These are phyloP conservation scores for Ladona fulva DNA, from an alignment of 1,140 invertebrate species.

Conservation along the genomic window DNA sequence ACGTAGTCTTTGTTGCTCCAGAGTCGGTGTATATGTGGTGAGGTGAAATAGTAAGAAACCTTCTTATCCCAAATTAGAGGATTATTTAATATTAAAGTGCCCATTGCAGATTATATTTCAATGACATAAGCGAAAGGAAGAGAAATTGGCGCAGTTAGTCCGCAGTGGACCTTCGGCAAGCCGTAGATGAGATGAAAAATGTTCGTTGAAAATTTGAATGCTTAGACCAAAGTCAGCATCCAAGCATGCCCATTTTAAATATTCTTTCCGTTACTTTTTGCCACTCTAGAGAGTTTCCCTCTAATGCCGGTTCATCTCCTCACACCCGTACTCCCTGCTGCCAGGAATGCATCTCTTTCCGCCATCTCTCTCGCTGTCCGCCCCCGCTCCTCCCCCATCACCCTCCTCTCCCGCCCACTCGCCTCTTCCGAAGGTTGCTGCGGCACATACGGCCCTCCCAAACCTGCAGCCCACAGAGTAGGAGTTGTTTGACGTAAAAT, in stretches of 20 bases:
- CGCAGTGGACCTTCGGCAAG: too few species aligned
- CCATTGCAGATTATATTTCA: too few species aligned
- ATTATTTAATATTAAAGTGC: too few species aligned
- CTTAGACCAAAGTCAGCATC: conserved; percentile 4
- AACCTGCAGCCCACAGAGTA: not conserved
- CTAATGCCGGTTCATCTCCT: not conserved
- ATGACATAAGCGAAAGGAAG: too few species aligned
- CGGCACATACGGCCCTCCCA: not conserved
- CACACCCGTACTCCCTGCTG: too few species aligned
- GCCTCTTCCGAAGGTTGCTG: not conserved
- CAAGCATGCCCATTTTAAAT: too few species aligned
- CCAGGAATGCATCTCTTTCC: not conserved
- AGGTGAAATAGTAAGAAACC: too few species aligned
- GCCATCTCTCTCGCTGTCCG: not conserved
- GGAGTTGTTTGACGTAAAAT: not conserved
- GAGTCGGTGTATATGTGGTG: too few species aligned
- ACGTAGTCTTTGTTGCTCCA: too few species aligned
- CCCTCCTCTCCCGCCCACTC: not conserved
- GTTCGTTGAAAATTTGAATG: not conserved
- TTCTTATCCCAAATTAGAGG: too few species aligned
- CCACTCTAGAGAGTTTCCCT: not conserved
- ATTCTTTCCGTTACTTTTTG: not conserved
- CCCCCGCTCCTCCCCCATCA: not conserved
- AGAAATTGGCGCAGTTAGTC: too few species aligned
- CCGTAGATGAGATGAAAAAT: too few species aligned